Evolutionary conservation across 37 sponge, comb jelly and placozoan species (phyloP).

Genomic region (Tethya wilhelma): DNA sequence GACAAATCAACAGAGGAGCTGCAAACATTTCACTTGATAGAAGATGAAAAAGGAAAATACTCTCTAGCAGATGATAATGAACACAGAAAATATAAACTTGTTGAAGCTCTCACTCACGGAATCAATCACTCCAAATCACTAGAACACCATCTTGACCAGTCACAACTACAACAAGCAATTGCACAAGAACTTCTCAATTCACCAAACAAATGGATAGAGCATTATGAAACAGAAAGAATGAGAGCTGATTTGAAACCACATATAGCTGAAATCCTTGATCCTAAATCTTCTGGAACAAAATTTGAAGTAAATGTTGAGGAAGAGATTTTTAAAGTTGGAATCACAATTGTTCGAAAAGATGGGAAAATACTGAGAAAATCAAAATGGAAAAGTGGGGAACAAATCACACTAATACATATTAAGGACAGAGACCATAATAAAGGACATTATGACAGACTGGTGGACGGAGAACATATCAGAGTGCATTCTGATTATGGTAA

Average conservation of each 20-base stretch:
- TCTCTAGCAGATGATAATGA: no score
- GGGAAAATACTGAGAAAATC: background rate
- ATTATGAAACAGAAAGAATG: no score
- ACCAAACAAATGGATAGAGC: no score
- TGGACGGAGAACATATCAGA: background rate
- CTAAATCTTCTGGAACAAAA: background rate
- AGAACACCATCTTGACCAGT: no score
- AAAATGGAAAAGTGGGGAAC: no score
- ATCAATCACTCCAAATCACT: no score
- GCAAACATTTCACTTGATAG: background rate
- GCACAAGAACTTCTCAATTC: no score
- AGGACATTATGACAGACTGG: constrained; percentile 12
- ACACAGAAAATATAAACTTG: no score
- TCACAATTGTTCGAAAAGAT: background rate
- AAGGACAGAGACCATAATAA: background rate
- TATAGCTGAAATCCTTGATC: background rate
- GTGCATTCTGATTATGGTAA: background rate
- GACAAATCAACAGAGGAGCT: background rate
- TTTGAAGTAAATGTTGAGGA: background rate
- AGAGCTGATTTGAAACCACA: no score
- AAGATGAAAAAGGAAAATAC: background rate
- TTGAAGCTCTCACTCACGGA: no score
- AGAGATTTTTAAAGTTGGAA: background rate
- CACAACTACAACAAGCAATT: no score
- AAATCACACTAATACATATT: background rate